Conservation (phyloP, 2,888 invertebrate species). For the Beris chalybata region DNA sequence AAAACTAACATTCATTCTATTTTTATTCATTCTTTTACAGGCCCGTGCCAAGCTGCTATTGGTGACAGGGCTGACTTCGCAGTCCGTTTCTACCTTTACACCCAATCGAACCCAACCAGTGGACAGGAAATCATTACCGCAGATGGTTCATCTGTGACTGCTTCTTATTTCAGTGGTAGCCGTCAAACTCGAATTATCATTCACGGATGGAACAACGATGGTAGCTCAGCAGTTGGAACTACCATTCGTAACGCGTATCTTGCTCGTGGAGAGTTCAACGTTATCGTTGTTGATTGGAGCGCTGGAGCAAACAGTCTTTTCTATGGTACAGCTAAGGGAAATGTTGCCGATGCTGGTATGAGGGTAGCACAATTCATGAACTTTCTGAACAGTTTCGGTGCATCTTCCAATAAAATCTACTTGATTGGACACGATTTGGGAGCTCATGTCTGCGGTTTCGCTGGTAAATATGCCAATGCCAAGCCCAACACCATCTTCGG, state of each 20-base stretch:
- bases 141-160: slow-evolving; percentile 16
- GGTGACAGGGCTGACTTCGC: slow-evolving; percentile 5
- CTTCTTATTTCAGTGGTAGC: slow-evolving; percentile 24
- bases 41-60: slow-evolving; percentile 4
- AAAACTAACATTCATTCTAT: not conserved
- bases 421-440: slow-evolving; percentile 63
- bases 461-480: slow-evolving; percentile 60
- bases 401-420: slow-evolving; percentile 58
- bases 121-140: slow-evolving; percentile 25
- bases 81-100: slow-evolving; percentile 46
- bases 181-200: slow-evolving; percentile 50
- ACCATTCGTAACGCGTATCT: slow-evolving; percentile 57
- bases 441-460: slow-evolving; percentile 61
- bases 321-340: slow-evolving; percentile 60
- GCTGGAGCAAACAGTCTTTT: slow-evolving; percentile 58
- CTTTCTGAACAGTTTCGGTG: slow-evolving; percentile 56
- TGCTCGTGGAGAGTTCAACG: slow-evolving; percentile 61
- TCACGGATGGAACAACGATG: slow-evolving; percentile 64
- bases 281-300: slow-evolving; percentile 65
- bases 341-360: slow-evolving; percentile 44
- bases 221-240: slow-evolving; percentile 52
- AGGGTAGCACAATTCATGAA: slow-evolving; percentile 47
- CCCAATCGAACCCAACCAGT: slow-evolving; percentile 43
- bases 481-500: slow-evolving; percentile 59
- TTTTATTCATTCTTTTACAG: no score